Evolutionary conservation across 2,797 vertebrate species (phyloP).

Genomic region (Rhinogobio ventralis): DNA sequence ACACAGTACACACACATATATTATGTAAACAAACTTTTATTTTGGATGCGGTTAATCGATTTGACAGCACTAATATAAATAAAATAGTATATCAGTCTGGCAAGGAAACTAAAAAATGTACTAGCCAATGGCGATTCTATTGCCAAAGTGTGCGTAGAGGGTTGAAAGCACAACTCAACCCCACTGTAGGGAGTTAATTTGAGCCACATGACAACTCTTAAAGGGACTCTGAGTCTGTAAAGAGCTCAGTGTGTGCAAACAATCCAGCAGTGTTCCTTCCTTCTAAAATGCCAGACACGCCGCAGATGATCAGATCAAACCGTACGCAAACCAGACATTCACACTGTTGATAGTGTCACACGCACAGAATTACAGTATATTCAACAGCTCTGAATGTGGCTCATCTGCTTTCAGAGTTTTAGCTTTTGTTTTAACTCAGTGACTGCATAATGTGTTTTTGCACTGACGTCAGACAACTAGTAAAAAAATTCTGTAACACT

Average conservation of each 20-base stretch:
- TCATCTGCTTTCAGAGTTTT: neutral
- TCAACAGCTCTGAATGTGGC: neutral
- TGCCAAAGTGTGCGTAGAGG: no score
- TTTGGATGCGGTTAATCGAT: no score
- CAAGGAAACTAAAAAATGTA: no score
- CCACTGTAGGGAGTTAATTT: neutral
- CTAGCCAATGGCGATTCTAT: no score
- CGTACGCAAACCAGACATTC: neutral
- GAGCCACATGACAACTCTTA: conserved; percentile 6
- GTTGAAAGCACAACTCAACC: neutral
- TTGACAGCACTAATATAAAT: no score
- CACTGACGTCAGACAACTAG: neutral
- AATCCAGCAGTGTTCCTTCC: neutral
- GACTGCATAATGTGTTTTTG: neutral
- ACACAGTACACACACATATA: no score
- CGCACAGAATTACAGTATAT: neutral
- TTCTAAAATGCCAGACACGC: neutral
- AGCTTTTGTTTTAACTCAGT: neutral
- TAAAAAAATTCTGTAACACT: no score
- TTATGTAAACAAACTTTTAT: no score
- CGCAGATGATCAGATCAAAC: conserved; percentile 9
- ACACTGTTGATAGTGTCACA: neutral
- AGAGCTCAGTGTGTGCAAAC: conserved; percentile 1
- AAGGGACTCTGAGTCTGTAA: neutral
- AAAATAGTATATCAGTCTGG: no score